Percentiles rank a stretch among this genome's conserved stretches.
phyloP scores from a whole-genome alignment of 2,113 vertebrate species.

The Scytalopus superciliaris region DNA sequence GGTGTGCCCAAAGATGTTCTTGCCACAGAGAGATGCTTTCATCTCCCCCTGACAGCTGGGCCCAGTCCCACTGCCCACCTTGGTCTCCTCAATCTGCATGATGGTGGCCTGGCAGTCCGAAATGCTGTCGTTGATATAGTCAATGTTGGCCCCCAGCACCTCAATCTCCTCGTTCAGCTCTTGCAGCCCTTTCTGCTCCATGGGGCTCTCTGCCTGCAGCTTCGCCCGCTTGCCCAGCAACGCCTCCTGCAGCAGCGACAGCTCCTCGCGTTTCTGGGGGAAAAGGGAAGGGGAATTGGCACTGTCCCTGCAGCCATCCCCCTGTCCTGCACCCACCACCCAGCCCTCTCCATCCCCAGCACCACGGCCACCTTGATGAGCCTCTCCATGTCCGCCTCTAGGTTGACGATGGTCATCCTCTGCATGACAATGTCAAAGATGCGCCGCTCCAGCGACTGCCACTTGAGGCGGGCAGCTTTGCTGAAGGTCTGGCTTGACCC shows the following conservation, averaged over 20 bases:
- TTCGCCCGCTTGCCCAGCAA: constrained; percentile 84
- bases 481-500: constrained; percentile 80
- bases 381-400: constrained; percentile 96
- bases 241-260: constrained; percentile 87
- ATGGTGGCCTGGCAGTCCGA: constrained; percentile 97
- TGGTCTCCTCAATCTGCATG: constrained; percentile 96
- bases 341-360: neutral
- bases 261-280: constrained; percentile 94
- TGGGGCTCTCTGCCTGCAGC: constrained; percentile 83
- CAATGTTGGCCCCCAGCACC: constrained; percentile 93
- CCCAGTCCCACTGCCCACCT: constrained; percentile 70
- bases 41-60: neutral
- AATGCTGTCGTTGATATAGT: constrained; percentile 96
- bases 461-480: constrained; percentile 91
- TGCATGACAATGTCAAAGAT: constrained; percentile 96
- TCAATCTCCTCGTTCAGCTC: constrained; percentile 94
- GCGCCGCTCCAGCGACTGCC: constrained; percentile 90
- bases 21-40: neutral
- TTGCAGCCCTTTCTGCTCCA: constrained; percentile 85
- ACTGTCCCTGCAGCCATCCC: fast-evolving
- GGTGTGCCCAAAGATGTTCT: neutral
- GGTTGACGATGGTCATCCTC: constrained; percentile 91
- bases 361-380: constrained; percentile 86
- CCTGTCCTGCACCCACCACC: fast-evolving
- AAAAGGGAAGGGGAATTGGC: neutral